A percentile compares a stretch with the other conserved stretches of the same genome.
phyloP scores from a whole-genome alignment of 2,797 vertebrate genomes.

The Notolepis coatsorum region DNA sequence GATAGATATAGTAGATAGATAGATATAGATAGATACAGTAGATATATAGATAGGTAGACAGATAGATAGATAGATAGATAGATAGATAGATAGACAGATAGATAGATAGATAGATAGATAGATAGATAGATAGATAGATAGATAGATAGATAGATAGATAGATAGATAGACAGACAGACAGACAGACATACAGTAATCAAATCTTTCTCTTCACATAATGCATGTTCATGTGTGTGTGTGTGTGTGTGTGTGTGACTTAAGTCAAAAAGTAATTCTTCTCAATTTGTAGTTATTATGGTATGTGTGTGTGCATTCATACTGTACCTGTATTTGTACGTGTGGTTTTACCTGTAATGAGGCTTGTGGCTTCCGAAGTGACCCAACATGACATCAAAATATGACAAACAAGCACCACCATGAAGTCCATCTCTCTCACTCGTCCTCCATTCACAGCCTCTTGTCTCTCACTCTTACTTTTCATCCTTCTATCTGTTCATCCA shows the following conservation, averaged over 20 bases:
- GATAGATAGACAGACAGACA: constrained; percentile 31
- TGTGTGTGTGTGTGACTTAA: background rate
- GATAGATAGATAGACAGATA: constrained; percentile 28
- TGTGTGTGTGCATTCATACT: no score
- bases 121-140: no score
- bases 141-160: constrained; percentile 10
- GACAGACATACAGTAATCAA: constrained; percentile 32
- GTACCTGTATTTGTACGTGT: background rate
- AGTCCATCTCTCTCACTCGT: constrained; percentile 56
- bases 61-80: constrained; percentile 27
- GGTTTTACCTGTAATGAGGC: constrained; percentile 74
- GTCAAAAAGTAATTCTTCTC: no score
- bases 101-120: no score
- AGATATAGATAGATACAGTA: constrained; percentile 32
- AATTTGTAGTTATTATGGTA: no score
- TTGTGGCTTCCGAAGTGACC: constrained; percentile 57
- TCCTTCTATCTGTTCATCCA: constrained; percentile 28
- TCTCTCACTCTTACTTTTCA: constrained; percentile 39
- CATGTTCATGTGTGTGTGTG: constrained; percentile 3
- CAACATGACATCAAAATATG: constrained; percentile 61
- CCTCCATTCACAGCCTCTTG: constrained; percentile 24
- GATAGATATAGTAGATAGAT: constrained; percentile 2
- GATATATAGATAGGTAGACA: constrained; percentile 5
- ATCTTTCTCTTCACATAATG: no score
- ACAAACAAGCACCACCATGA: constrained; percentile 39